Base-by-base conservation (phyloP, 2,113 vertebrate genomes). In the Daboia siamensis region DNA sequence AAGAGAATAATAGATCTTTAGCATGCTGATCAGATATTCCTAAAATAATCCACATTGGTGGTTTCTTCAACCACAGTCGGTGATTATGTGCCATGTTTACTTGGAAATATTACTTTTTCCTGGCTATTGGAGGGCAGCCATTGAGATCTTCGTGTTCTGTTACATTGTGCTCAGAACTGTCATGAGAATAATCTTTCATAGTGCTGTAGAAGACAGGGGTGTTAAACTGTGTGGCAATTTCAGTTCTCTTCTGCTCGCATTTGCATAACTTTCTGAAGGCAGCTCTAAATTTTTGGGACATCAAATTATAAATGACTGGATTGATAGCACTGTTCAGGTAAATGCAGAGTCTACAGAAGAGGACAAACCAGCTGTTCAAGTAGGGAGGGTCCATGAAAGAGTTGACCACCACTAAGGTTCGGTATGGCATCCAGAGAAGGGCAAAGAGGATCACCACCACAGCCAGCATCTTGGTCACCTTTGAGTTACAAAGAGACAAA, bases 401-500 rank as follows among this genome's bases (percentile, higher is more conserved):
- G 96, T 98, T 98, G 90, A 98, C 98, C 92, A 98, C 98, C 95
- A 99, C 98, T 95, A 98, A 94, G 0, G 97, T 98, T 64, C 97
- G 97, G 88, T 98, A 98, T 0, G 98, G 98, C 98, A 98, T 97
- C 98, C 98, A 98, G 39, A 98, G 98, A 91, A 98, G 87, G 11
- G 98, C 97, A 0, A 98, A 98, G n/a, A 98, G 98, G 90, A 98
- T 89, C 92, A 98, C 98, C 94, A 98, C 98, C 0, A 98, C 97
- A 0, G 97, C 98, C 95, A 99, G 94, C 98, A 99, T 99, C 97
- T 98, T 98, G 88, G 98, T 98, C 92, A 98, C 98, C 98, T 99
- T 93, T 33, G 0, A 0, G 33, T 80, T 90, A 69, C 87, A 94
- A 87, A 29, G 48, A 86, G 12, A 86, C 29, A 87, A 93, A 0